These are phyloP conservation scores for Caenorhabditis tropicalis DNA, from an alignment of 1,140 invertebrate species.

Conservation along the genomic window DNA sequence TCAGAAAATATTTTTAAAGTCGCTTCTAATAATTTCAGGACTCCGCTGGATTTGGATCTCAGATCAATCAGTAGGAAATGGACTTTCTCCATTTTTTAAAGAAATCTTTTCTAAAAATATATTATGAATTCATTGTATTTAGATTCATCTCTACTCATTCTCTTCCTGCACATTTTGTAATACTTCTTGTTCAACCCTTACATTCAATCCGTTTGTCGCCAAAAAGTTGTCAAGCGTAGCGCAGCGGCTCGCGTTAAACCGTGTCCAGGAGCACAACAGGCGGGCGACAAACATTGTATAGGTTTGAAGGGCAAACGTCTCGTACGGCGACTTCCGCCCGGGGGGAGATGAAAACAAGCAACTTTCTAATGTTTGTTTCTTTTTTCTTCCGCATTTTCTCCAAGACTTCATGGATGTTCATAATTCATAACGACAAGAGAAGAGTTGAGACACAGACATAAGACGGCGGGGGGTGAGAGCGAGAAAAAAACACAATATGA, in stretches of 20 bases:
- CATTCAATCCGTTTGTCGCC: slow-evolving; percentile 36
- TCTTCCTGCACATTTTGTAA: not conserved
- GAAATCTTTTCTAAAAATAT: no score
- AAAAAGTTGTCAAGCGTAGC: slow-evolving; percentile 41
- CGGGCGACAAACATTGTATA: slow-evolving; percentile 37
- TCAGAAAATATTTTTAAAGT: no score
- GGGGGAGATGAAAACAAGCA: slow-evolving; percentile 11
- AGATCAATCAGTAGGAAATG: no score
- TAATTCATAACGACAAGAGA: slow-evolving; percentile 4
- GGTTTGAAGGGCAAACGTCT: slow-evolving; percentile 42
- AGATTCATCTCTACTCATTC: not conserved
- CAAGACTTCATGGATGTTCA: slow-evolving; percentile 18
- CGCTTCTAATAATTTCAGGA: no score
- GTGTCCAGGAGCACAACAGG: not conserved
- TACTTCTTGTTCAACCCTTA: not conserved
- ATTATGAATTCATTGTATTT: no score
- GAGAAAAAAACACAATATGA: slow-evolving; percentile 16
- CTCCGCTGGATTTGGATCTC: no score
- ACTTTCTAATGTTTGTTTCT: slow-evolving; percentile 43
- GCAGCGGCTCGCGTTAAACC: not conserved
- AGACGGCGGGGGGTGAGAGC: not conserved
- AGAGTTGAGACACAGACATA: not conserved
- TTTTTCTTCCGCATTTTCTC: slow-evolving; percentile 1
- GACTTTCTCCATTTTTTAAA: no score
- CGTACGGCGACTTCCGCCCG: slow-evolving; percentile 26